A percentile compares a stretch with the other conserved stretches of the same genome.
Conservation (phyloP, 2,113 vertebrate genomes). For the Amblyopsis rosae region DNA sequence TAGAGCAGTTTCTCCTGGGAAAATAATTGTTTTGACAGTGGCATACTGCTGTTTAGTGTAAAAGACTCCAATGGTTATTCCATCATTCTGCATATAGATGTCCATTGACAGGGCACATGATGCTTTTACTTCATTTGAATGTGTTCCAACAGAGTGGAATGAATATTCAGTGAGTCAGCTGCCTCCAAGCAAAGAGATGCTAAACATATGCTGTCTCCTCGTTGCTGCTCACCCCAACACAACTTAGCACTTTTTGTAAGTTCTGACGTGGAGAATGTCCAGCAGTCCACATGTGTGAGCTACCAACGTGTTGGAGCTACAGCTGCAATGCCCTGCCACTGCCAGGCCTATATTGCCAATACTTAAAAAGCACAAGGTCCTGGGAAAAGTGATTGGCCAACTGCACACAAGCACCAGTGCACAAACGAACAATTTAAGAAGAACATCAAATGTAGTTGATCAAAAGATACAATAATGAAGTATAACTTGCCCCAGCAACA, state of each 20-base stretch:
- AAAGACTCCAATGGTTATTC: slow-evolving; percentile 36
- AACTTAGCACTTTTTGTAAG: not conserved
- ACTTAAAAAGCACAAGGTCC: slow-evolving; percentile 3
- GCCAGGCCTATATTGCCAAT: not conserved
- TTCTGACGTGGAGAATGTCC: slow-evolving; percentile 53
- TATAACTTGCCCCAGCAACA: slow-evolving; percentile 2
- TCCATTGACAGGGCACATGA: slow-evolving; percentile 26
- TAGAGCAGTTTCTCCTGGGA: slow-evolving; percentile 37
- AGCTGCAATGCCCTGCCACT: slow-evolving; percentile 41
- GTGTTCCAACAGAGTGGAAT: slow-evolving; percentile 45
- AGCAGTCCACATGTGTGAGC: slow-evolving; percentile 65
- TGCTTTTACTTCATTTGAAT: slow-evolving; percentile 41
- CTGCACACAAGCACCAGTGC: slow-evolving; percentile 44
- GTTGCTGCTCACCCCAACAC: not conserved
- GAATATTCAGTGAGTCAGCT: slow-evolving; percentile 68
- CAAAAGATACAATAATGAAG: not conserved
- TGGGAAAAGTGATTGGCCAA: slow-evolving; percentile 28
- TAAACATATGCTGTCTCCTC: not conserved
- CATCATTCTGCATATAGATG: slow-evolving; percentile 20
- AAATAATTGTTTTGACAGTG: slow-evolving; percentile 42
- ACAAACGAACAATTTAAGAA: slow-evolving; percentile 15
- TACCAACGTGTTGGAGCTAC: no score
- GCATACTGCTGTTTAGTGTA: slow-evolving; percentile 42
- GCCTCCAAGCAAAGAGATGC: slow-evolving; percentile 46
- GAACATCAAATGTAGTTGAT: slow-evolving; percentile 10